Percentiles rank a stretch among this genome's conserved stretches.
Conservation (phyloP, 2,113 vertebrate species). For the Pelobates fuscus region DNA sequence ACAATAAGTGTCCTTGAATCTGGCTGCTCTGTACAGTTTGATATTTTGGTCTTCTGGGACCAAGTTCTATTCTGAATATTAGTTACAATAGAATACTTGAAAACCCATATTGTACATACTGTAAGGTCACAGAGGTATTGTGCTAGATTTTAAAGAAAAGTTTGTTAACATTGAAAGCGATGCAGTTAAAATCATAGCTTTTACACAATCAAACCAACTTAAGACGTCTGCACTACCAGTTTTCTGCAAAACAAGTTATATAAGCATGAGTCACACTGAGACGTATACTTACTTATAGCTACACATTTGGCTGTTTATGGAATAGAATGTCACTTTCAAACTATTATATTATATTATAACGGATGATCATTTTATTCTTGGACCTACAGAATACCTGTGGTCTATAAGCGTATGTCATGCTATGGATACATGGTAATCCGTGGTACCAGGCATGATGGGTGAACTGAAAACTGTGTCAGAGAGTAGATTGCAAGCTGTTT, state of each 20-base stretch:
- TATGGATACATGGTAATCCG: too few species aligned
- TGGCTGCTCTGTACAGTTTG: neutral
- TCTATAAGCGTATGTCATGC: too few species aligned
- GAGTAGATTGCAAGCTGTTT: too few species aligned
- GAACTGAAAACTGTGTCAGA: too few species aligned
- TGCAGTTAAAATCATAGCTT: neutral
- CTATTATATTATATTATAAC: too few species aligned
- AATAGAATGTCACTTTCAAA: neutral
- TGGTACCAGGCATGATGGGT: too few species aligned
- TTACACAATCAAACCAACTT: neutral
- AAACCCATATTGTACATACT: too few species aligned
- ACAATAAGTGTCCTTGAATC: neutral
- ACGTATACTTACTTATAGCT: neutral
- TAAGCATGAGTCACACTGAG: neutral
- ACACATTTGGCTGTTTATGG: neutral
- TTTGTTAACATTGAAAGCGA: neutral
- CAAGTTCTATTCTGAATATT: too few species aligned
- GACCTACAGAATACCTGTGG: too few species aligned
- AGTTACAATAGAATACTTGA: too few species aligned
- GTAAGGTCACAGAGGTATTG: slow-evolving; percentile 10
- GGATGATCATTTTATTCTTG: too few species aligned
- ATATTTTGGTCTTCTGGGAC: neutral
- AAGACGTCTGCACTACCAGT: neutral
- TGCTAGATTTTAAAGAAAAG: too few species aligned
- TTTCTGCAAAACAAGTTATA: neutral